Percentiles rank a stretch among this genome's conserved stretches.
Evolutionary conservation across 2,113 vertebrate species (phyloP).

Genomic region (Ictalurus punctatus): DNA sequence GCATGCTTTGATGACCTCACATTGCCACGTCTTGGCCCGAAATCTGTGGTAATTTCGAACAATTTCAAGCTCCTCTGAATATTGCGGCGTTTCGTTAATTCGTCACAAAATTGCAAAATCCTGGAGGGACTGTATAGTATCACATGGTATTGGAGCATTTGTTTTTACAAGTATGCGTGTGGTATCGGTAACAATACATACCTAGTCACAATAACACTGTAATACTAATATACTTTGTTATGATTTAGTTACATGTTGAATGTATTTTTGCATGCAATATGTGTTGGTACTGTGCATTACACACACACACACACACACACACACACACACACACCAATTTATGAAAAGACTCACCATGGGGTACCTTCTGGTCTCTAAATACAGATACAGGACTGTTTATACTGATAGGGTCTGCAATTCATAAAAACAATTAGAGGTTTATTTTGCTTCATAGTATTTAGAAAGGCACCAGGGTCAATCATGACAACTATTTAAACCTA

Average conservation of each 20-base stretch:
- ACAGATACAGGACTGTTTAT: constrained; percentile 47
- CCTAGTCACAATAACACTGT: background rate
- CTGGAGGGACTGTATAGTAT: background rate
- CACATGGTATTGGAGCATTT: background rate
- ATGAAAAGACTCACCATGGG: constrained; percentile 41
- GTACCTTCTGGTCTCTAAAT: constrained; percentile 45
- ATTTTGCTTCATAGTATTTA: background rate
- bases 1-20: too few relatives aligned
- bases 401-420: constrained; percentile 47
- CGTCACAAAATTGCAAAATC: too few relatives aligned
- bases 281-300: background rate
- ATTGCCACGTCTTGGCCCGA: too few relatives aligned
- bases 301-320: background rate
- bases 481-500: background rate
- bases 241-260: background rate
- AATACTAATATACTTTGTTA: background rate
- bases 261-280: background rate
- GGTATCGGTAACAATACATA: background rate
- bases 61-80: too few relatives aligned
- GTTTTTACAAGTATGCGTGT: background rate
- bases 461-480: background rate
- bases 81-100: too few relatives aligned
- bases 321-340: background rate
- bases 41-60: too few relatives aligned
- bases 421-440: background rate